Base-by-base conservation (phyloP, 2,888 invertebrate genomes). In the Thereva unica region DNA sequence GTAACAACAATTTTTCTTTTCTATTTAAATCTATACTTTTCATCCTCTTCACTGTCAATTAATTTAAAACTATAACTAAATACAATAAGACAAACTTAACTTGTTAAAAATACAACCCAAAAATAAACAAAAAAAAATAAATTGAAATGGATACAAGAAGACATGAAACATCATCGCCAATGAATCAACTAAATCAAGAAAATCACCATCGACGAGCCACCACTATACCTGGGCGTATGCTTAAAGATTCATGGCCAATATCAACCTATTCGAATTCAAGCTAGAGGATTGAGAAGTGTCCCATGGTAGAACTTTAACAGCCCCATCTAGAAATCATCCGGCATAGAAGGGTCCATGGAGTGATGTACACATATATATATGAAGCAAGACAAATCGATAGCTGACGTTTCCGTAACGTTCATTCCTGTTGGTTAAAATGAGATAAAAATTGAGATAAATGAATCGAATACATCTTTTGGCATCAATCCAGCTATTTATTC, bases 311-410 rank as follows among this genome's bases (percentile, higher is more conserved):
- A 68, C 6, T 71, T 69, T 23, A 80, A 49, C 23, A 79, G 61
- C 4, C 73, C 69, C 41, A 73, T 71, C 72, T 77, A 80, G 35
- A 75, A 67, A 3, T 69, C 71, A 0, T 69, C 69, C 1, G 77
- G 76, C 5, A 73, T 68, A 1, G 70, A 69, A 4, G 69, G 69
- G 0, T 75, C 71, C 41, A 77, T 74, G 66, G n/a, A n/a, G 80
- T 81, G 71, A 80, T 77, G 68, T 76, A 80, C 74, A 50, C 35
- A 9, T 23, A 23, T 23, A 50, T 55, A 55, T 23, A 80, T 74
- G 34, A 75, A 76, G 70, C 78, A 81, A 45, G 77, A 75, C 23
- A 80, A 70, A 67, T 80, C 81, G 35, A 80, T 71, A 10, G 74
- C 75, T 3, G 75, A 76, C 34, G 76, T 75, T 23, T 47, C 78